Base-by-base conservation (phyloP, 1,140 invertebrate genomes). In the Cataglyphis hispanica region DNA sequence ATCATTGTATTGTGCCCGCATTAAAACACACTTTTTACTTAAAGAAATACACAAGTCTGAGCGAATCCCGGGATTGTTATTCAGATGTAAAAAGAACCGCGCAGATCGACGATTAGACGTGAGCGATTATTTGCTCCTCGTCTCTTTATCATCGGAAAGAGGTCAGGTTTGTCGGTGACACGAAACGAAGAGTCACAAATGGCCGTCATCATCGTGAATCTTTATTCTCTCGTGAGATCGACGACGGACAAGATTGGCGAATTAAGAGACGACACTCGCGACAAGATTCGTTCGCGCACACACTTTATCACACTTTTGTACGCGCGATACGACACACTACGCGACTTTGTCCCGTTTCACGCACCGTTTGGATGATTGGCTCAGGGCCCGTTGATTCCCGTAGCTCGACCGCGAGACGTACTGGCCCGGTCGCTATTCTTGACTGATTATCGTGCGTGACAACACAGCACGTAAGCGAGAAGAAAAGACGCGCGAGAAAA, bases 161-260 rank as follows among this genome's bases (percentile, higher is more conserved):
- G 77, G 86, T 87, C 86, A 84, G 40, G 77, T 83, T 27, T 25
- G 25, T 19, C 63, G 46, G 22, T 53, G 46, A 40, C n/a, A 43
- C 53, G 37, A 27, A 8, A 10, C 31, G 31, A 31, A 5, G 11
- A 64, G n/a, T 8, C 22, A 37, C 53, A 34, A 8, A 34, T 43
- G 34, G 4, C 13, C n/a, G 50, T 58, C 25, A 53, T 22, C 64
- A 60, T 75, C 25, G 63, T 60, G 3, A 31, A 69, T 46, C 37
- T 40, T 6, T 25, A 1, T 3, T 67, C 37, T 70, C 25, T 67
- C 6, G 10, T 3, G 13, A 7, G 58, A 11, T n/a, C 58, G n/a
- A 61, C 25, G n/a, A 74, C 1, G 34, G 16, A 58, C 53, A n/a
- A 56, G 53, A 5, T 37, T 13, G 31, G n/a, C 31, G 37, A 31